These are phyloP conservation scores for Terebella lapidaria DNA, from an alignment of 2,888 invertebrate genomes.

Conservation along the genomic window DNA sequence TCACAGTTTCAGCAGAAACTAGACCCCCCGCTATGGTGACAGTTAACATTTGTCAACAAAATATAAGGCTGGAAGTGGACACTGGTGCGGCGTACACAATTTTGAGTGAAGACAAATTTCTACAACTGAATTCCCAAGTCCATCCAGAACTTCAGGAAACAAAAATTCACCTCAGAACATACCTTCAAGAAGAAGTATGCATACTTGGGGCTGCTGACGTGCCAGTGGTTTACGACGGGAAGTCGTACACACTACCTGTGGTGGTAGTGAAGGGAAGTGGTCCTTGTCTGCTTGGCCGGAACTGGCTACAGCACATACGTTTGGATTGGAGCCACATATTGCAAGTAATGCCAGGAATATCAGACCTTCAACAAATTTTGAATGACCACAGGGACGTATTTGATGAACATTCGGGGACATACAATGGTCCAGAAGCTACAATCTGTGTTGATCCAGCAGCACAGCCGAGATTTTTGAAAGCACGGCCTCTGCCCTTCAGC, in stretches of 20 bases:
- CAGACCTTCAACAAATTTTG: not conserved
- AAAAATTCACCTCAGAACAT: not conserved
- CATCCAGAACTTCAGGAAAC: too few species aligned
- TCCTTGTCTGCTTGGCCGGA: too few species aligned
- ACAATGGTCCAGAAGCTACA: not conserved
- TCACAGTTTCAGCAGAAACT: too few species aligned
- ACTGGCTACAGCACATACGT: not conserved
- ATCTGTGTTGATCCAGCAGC: conserved; percentile 13
- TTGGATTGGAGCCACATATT: not conserved
- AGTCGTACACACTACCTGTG: not conserved
- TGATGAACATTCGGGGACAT: conserved; percentile 4
- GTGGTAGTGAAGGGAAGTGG: too few species aligned
- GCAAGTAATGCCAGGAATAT: not conserved
- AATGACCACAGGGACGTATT: conserved; percentile 5
- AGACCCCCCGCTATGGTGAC: too few species aligned
- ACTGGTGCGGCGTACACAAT: not conserved
- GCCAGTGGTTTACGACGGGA: not conserved
- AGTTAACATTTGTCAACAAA: too few species aligned
- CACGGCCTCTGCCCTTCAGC: conserved; percentile 15
- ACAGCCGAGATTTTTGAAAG: not conserved
- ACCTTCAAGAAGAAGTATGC: not conserved
- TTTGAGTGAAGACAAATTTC: not conserved
- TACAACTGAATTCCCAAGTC: not conserved
- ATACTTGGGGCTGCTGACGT: not conserved
- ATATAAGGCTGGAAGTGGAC: too few species aligned